Conservation (phyloP, 2,113 vertebrate species). For the Pteropus alecto region DNA sequence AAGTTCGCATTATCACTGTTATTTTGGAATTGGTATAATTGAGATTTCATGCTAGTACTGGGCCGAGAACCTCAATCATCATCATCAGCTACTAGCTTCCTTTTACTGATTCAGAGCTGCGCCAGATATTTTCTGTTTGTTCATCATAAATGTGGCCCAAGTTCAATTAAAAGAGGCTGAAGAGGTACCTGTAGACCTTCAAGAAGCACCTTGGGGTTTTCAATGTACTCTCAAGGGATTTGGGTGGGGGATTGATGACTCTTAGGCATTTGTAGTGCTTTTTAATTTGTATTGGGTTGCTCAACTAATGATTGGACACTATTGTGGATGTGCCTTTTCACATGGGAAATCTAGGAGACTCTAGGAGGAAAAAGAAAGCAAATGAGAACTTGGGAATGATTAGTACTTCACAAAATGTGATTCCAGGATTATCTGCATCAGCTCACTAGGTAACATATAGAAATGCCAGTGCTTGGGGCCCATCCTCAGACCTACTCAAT, state of each 20-base stretch:
- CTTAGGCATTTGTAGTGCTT: not conserved
- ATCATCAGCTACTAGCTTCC: not conserved
- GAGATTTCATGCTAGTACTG: not conserved
- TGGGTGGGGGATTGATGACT: not conserved
- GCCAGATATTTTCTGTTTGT: not conserved
- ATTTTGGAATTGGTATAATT: not conserved
- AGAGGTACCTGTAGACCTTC: not conserved
- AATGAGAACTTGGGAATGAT: not conserved
- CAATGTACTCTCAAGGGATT: not conserved
- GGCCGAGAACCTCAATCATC: not conserved
- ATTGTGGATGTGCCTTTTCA: not conserved
- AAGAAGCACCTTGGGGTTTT: not conserved
- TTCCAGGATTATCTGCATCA: not conserved
- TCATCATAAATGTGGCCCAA: not conserved
- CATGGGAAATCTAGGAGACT: not conserved
- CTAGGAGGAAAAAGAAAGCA: not conserved
- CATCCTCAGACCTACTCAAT: not conserved
- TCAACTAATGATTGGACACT: not conserved
- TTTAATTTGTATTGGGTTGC: not conserved
- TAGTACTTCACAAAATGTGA: not conserved
- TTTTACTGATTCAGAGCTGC: not conserved
- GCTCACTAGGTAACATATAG: too few relatives aligned
- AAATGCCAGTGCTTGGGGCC: not conserved
- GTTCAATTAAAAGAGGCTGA: not conserved
- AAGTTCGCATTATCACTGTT: not conserved